Percentiles rank a stretch among this genome's conserved stretches.
Evolutionary conservation across 2,888 invertebrate genomes (phyloP).

Genomic region (Anoplius nigerrimus): DNA sequence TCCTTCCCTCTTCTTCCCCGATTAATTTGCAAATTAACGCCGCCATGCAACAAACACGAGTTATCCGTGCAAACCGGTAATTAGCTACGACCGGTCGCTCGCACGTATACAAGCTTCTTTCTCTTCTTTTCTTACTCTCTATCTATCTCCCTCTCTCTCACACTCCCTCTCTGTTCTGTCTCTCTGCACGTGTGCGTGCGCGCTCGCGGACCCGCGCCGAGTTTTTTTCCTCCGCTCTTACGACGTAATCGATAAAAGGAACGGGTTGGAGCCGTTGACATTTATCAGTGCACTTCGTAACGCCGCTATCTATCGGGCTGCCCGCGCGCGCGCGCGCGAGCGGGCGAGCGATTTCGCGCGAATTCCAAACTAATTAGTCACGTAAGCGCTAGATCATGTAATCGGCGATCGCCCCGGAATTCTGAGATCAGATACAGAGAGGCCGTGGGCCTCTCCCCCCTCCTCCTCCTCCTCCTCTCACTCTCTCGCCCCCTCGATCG

Average conservation of each 20-base stretch:
- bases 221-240: background rate
- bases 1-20: slow-evolving; percentile 19
- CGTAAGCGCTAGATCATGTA: slow-evolving; percentile 49
- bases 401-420: slow-evolving; percentile 48
- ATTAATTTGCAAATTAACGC: slow-evolving; percentile 4
- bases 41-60: slow-evolving; percentile 8
- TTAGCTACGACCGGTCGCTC: slow-evolving; percentile 16
- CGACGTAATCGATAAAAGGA: slow-evolving; percentile 46
- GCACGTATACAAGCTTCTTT: slow-evolving; percentile 22
- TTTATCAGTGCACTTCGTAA: slow-evolving; percentile 40
- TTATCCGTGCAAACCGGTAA: slow-evolving; percentile 33
- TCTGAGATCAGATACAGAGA: slow-evolving; percentile 39
- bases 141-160: no score
- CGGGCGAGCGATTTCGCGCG: slow-evolving; percentile 46
- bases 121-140: slow-evolving; percentile 16
- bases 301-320: slow-evolving; percentile 34
- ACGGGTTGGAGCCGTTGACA: slow-evolving; percentile 24
- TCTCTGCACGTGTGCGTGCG: no score
- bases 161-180: no score
- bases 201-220: slow-evolving; percentile 12
- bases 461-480: background rate
- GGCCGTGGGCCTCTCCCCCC: slow-evolving; percentile 21
- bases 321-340: background rate
- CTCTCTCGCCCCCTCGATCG: background rate
- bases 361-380: slow-evolving; percentile 55